These are phyloP conservation scores for Whitmania pigra DNA, from an alignment of 1,140 invertebrate genomes.

Conservation along the genomic window DNA sequence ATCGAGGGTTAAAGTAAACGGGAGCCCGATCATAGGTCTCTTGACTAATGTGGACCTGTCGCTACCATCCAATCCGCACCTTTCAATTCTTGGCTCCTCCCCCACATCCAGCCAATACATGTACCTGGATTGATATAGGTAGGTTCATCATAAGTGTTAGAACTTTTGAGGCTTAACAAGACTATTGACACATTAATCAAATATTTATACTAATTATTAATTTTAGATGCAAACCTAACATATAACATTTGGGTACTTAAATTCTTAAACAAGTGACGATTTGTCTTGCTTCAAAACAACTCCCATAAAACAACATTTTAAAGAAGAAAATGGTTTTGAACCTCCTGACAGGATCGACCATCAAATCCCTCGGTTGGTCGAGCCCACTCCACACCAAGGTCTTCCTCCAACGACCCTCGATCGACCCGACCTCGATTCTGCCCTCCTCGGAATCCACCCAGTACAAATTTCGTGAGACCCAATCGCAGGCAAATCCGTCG, in stretches of 20 bases:
- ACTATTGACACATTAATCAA: too few species aligned
- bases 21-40: constrained; percentile 44
- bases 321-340: constrained; percentile 34
- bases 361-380: constrained; percentile 86
- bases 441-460: constrained; percentile 91
- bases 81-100: constrained; percentile 9
- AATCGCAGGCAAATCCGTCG: constrained; percentile 92
- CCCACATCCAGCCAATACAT: constrained; percentile 13
- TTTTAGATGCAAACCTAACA: too few species aligned
- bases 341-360: constrained; percentile 89
- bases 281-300: too few species aligned
- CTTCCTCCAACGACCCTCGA: constrained; percentile 70
- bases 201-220: too few species aligned
- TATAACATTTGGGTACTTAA: too few species aligned
- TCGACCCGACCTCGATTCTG: constrained; percentile 79
- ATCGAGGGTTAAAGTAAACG: constrained; percentile 42
- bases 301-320: not conserved
- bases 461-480: constrained; percentile 85
- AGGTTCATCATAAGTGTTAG: too few species aligned
- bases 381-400: constrained; percentile 82
- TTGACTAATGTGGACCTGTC: not conserved
- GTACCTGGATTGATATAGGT: constrained; percentile 1
- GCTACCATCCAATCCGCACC: constrained; percentile 10
- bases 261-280: too few species aligned
- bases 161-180: too few species aligned